phyloP scores from a whole-genome alignment of 2,888 invertebrate genomes.

The Bombylius discolor region DNA sequence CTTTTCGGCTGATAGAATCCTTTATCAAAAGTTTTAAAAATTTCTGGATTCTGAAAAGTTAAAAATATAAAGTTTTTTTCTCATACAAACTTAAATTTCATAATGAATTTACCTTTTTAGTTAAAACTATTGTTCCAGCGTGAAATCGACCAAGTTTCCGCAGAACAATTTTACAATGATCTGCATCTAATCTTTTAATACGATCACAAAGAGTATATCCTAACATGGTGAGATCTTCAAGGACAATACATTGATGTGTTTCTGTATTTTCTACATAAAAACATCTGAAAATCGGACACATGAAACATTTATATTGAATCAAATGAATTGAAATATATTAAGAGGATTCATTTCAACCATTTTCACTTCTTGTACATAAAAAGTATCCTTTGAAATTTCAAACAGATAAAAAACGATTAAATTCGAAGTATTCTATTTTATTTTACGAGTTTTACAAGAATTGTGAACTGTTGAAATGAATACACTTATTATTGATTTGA shows the following conservation, averaged over 20 bases:
- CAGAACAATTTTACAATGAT: slow-evolving; percentile 39
- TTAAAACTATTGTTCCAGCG: slow-evolving; percentile 41
- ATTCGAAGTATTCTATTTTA: too few species aligned
- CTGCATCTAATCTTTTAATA: slow-evolving; percentile 41
- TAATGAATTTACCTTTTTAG: slow-evolving; percentile 36
- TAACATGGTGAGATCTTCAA: slow-evolving; percentile 37
- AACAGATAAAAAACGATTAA: too few species aligned
- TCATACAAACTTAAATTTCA: background rate
- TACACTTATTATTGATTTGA: background rate
- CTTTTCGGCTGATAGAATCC: background rate
- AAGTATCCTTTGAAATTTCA: too few species aligned
- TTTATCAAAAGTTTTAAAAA: background rate
- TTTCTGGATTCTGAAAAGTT: background rate
- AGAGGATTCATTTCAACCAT: too few species aligned
- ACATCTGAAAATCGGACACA: background rate
- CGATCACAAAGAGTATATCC: slow-evolving; percentile 43
- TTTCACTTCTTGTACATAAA: too few species aligned
- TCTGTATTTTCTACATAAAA: background rate
- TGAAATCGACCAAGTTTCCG: slow-evolving; percentile 43
- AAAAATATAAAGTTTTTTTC: too few species aligned
- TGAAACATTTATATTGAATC: background rate
- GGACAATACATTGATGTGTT: background rate
- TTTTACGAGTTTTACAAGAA: too few species aligned
- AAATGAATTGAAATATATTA: background rate
- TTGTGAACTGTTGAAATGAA: too few species aligned